phyloP scores from a whole-genome alignment of 2,888 invertebrate genomes.

The Monopis laevigella region DNA sequence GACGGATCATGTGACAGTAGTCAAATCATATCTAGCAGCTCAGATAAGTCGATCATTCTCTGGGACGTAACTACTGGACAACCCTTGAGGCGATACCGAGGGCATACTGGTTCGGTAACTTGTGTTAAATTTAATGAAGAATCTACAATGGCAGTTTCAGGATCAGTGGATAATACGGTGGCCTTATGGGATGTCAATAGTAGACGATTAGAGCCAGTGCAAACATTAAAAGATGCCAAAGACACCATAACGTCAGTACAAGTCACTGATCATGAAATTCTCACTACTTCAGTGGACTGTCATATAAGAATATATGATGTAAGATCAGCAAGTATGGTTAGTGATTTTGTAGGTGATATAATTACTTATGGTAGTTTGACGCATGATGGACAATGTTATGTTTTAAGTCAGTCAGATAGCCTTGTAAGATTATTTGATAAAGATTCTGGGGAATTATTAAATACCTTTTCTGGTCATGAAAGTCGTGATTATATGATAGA shows the following conservation, averaged over 20 bases:
- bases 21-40: slow-evolving; percentile 88
- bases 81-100: slow-evolving; percentile 82
- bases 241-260: slow-evolving; percentile 85
- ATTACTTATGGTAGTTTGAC: slow-evolving; percentile 87
- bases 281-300: slow-evolving; percentile 90
- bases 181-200: slow-evolving; percentile 85
- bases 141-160: slow-evolving; percentile 90
- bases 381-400: slow-evolving; percentile 90
- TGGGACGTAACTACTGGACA: slow-evolving; percentile 97
- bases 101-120: slow-evolving; percentile 89
- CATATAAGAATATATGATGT: slow-evolving; percentile 91
- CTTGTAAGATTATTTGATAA: slow-evolving; percentile 89
- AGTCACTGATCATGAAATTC: slow-evolving; percentile 89
- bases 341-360: slow-evolving; percentile 88
- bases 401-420: slow-evolving; percentile 86
- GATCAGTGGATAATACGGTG: slow-evolving; percentile 92
- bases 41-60: slow-evolving; percentile 92
- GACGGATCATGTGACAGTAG: slow-evolving; percentile 91
- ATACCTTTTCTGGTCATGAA: slow-evolving; percentile 83
- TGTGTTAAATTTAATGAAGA: slow-evolving; percentile 94
- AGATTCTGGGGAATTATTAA: slow-evolving; percentile 52
- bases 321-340: slow-evolving; percentile 81
- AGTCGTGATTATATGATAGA: slow-evolving; percentile 88
- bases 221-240: slow-evolving; percentile 88
- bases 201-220: slow-evolving; percentile 50